Conservation (phyloP, 2,113 vertebrate genomes). For the Equus przewalskii region DNA sequence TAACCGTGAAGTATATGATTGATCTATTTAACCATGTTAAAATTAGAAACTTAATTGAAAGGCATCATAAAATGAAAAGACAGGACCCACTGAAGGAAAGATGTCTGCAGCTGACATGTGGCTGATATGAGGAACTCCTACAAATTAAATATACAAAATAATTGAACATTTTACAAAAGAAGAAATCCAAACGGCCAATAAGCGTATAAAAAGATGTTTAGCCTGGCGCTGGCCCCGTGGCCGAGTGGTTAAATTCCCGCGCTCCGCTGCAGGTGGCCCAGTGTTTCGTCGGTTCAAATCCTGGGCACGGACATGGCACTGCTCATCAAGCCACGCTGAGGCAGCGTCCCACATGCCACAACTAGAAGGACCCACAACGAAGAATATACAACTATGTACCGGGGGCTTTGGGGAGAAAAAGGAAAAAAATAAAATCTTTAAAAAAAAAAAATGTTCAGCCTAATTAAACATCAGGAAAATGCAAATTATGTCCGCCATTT, state of each 20-base stretch:
- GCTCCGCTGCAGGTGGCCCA: too few species aligned
- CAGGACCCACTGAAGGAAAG: neutral
- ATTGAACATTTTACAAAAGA: neutral
- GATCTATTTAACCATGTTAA: neutral
- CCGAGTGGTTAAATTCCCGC: too few species aligned
- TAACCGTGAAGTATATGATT: neutral
- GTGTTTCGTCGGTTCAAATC: too few species aligned
- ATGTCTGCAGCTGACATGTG: neutral
- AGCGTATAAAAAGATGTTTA: neutral
- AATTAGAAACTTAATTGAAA: neutral
- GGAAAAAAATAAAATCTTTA: too few species aligned
- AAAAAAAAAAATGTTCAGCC: neutral
- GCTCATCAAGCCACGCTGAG: too few species aligned
- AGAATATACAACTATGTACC: too few species aligned
- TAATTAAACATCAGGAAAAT: neutral
- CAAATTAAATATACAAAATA: constrained; percentile 6
- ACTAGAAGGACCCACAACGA: too few species aligned
- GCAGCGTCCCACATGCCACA: too few species aligned
- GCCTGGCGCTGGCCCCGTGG: neutral
- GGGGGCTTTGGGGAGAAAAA: too few species aligned
- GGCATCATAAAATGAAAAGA: neutral
- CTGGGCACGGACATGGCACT: too few species aligned
- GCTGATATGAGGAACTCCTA: neutral
- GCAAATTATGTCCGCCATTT: neutral
- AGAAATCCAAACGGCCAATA: neutral